Evolutionary conservation across 1,140 invertebrate genomes (phyloP), one percentile per base, ranked within the genome.

Genomic region (Thrips palmi): DNA sequence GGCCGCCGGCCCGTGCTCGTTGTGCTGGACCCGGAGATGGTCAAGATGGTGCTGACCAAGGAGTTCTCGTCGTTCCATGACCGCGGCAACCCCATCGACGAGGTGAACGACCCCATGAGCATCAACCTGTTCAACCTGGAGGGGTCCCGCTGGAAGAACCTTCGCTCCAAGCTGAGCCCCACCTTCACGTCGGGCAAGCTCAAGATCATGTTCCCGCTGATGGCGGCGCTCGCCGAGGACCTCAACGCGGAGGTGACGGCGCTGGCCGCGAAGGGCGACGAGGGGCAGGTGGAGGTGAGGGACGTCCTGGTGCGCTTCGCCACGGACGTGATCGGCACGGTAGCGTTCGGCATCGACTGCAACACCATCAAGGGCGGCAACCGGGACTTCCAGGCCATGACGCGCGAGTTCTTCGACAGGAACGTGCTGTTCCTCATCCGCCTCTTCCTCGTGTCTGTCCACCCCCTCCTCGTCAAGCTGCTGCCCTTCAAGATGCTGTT

Each of bases 61-160:
- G 52, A 57, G 40, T 49, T 49, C 25, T 7, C 22, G n/a, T 17
- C 39, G 36, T 48, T 45, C 43, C 34, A 43, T 44, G 49, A 39
- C 39, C 44, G 49, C 24, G 48, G 46, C 2, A 47, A 48, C 11
- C 35, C 36, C 17, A 33, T 44, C 11, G 48, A 52, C 37, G 47
- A 49, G 31, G 37, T 41, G 20, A 39, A 19, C 25, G 57, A 60
- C 24, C 51, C 56, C 0, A 31, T 62, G 1, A 47, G 47, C 4
- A 48, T 45, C 2, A 52, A 60, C 36, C 45, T 62, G 0, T 61
- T 63, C 45, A 56, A 58, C 40, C 45, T 63, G 4, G 54, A 61
- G 38, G 63, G 59, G 3, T 37, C 44, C 15, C 36, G 40, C 38
- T 63, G 61, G 47, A 58, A 52, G 33, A 4, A 34, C 4, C 18